These are phyloP conservation scores for Scylla paramamosain DNA, from an alignment of 1,140 invertebrate genomes.

Conservation along the genomic window DNA sequence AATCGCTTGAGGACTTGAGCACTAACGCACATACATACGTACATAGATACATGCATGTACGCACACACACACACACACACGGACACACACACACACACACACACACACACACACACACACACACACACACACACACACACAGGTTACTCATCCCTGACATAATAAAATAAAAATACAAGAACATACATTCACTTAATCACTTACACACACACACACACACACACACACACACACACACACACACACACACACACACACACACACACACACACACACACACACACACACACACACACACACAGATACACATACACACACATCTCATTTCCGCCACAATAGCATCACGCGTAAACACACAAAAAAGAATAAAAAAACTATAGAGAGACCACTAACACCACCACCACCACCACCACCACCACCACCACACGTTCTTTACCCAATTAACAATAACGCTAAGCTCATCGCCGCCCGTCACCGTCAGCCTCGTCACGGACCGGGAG, in stretches of 20 bases:
- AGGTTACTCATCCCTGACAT: neutral
- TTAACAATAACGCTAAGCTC: neutral
- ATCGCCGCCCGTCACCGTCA: neutral
- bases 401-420: neutral
- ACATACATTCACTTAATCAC: neutral
- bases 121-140: neutral
- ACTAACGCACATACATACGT: neutral
- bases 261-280: slow-evolving; percentile 30
- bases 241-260: slow-evolving; percentile 10
- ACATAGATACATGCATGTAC: neutral
- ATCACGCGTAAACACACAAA: neutral
- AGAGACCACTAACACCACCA: neutral
- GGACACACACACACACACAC: neutral
- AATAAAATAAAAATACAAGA: neutral
- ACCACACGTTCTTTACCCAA: neutral
- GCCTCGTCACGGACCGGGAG: neutral
- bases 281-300: slow-evolving; percentile 33
- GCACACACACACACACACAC: neutral
- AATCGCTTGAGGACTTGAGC: neutral
- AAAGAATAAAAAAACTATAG: no score
- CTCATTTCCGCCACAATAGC: neutral
- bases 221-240: neutral
- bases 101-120: neutral
- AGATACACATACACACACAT: neutral
- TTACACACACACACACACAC: neutral